phyloP scores from a whole-genome alignment of 2,113 vertebrate genomes.

The Crotalus horridus region DNA sequence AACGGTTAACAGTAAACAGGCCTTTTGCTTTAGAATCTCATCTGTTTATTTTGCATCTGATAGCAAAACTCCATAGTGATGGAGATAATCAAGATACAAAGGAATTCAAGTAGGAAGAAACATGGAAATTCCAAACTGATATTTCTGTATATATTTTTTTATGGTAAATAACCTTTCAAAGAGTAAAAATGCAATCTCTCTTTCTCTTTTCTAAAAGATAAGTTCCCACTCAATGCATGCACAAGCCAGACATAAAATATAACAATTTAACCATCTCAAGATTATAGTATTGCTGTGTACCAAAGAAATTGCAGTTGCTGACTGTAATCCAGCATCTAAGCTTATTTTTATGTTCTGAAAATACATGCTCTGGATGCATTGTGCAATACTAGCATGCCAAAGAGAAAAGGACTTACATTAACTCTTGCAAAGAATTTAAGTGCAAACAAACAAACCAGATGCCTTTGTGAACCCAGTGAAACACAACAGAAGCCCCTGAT shows the following conservation, averaged over 20 bases:
- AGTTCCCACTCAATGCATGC: not conserved
- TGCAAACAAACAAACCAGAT: not conserved
- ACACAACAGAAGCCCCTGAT: not conserved
- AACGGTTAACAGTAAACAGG: not conserved
- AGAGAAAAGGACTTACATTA: not conserved
- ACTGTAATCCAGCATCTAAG: not conserved
- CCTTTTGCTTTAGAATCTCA: not conserved
- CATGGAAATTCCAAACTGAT: slow-evolving; percentile 7
- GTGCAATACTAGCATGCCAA: not conserved
- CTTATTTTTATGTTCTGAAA: not conserved
- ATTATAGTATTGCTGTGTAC: not conserved
- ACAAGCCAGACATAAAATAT: not conserved
- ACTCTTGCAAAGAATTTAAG: not conserved
- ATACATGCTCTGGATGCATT: not conserved
- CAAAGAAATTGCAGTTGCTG: not conserved
- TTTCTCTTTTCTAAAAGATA: not conserved
- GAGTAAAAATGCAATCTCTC: rapidly evolving
- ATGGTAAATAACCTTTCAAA: not conserved
- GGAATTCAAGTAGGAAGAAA: slow-evolving; percentile 21
- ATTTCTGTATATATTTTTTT: not conserved
- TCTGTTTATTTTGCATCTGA: slow-evolving; percentile 1
- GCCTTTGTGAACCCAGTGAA: not conserved
- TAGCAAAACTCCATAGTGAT: not conserved
- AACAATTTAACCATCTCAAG: not conserved
- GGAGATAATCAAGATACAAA: not conserved